Evolutionary conservation across 2,888 invertebrate genomes (phyloP).

Genomic region (Troilus luridus): DNA sequence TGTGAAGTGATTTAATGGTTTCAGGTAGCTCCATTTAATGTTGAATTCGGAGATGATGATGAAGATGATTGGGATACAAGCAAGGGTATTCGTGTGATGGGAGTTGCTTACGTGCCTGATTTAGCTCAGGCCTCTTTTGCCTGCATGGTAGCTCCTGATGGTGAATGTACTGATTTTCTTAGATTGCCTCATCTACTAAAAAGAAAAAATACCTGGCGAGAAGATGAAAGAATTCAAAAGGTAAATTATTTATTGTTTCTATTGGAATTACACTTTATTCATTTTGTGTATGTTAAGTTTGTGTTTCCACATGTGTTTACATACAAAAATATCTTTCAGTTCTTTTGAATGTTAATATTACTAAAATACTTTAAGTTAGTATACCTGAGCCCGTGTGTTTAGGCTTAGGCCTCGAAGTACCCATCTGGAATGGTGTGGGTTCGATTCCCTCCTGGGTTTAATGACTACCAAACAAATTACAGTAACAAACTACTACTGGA

Average conservation of each 20-base stretch:
- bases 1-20: conserved; percentile 4
- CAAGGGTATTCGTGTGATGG: conserved; percentile 88
- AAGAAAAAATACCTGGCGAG: conserved; percentile 81
- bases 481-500: too few species aligned
- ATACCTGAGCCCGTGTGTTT: too few species aligned
- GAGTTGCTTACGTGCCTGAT: conserved; percentile 90
- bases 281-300: too few species aligned
- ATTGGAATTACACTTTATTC: not conserved
- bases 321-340: too few species aligned
- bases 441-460: too few species aligned
- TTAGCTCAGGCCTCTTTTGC: conserved; percentile 89
- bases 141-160: conserved; percentile 88
- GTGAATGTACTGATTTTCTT: conserved; percentile 92
- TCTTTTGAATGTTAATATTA: too few species aligned
- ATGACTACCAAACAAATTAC: too few species aligned
- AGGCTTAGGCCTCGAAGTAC: too few species aligned
- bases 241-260: conserved; percentile 65
- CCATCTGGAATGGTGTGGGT: too few species aligned
- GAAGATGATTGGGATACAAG: conserved; percentile 92
- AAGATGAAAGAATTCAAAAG: conserved; percentile 78
- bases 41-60: conserved; percentile 83
- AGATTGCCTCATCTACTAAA: conserved; percentile 89
- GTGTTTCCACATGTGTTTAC: too few species aligned
- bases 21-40: conserved; percentile 83
- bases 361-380: too few species aligned